Percentiles rank a stretch among this genome's conserved stretches.
Conservation (phyloP, 2,113 vertebrate genomes). For the Telmatochromis sp. region DNA sequence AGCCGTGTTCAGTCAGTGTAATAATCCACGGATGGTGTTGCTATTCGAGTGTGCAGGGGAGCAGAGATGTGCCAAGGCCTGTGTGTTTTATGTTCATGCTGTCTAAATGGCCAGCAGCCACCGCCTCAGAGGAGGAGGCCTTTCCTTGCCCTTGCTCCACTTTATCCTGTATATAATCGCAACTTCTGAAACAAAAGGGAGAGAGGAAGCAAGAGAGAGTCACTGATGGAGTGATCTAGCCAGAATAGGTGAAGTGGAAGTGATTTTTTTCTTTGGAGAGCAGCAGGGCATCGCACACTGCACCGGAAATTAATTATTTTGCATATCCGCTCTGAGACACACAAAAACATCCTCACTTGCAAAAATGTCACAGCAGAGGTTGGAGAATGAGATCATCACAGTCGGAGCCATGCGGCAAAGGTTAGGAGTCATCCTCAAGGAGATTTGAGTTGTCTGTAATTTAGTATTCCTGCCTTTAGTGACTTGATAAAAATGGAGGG, state of each 20-base stretch:
- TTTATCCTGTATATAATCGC: constrained; percentile 18
- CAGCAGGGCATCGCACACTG: neutral
- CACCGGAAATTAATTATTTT: constrained; percentile 40
- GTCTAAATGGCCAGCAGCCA: constrained; percentile 28
- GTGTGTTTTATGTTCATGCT: constrained; percentile 33
- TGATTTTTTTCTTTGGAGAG: neutral
- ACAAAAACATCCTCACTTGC: neutral
- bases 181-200: neutral
- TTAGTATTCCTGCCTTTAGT: constrained; percentile 1
- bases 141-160: constrained; percentile 24
- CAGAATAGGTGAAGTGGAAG: neutral
- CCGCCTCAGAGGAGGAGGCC: constrained; percentile 21
- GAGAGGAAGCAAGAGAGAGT: no score
- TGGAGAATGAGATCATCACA: neutral
- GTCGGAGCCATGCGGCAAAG: neutral
- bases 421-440: constrained; percentile 15
- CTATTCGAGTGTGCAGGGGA: constrained; percentile 37
- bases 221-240: neutral
- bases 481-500: neutral
- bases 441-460: neutral
- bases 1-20: constrained; percentile 29
- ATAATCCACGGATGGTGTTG: constrained; percentile 44
- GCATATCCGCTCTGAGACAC: neutral
- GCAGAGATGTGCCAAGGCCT: constrained; percentile 25
- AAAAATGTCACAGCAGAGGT: constrained; percentile 5